Conservation (phyloP, 92 coral and sea anemone species). For the Desmophyllum pertusum region DNA sequence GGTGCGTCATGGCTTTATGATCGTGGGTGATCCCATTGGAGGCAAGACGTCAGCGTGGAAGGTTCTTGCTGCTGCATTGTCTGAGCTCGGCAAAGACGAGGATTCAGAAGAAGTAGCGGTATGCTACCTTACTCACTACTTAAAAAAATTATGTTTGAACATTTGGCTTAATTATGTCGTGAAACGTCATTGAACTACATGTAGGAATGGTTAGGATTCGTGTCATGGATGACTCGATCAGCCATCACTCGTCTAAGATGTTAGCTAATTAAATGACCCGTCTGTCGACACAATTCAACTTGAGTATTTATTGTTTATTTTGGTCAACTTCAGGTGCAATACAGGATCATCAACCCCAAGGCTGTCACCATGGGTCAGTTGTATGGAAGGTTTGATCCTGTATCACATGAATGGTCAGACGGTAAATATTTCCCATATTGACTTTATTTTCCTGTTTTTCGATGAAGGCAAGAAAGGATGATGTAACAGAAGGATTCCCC, state of each 20-base stretch:
- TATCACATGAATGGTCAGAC: conserved; percentile 99
- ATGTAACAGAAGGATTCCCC: no score
- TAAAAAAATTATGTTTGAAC: no score
- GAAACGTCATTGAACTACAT: no score
- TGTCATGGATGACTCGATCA: no score
- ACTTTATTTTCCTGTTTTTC: neutral
- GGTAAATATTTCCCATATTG: conserved; percentile 49
- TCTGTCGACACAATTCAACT: no score
- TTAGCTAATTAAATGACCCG: no score
- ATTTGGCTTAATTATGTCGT: no score
- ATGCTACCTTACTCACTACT: conserved; percentile 4
- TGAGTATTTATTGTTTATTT: no score
- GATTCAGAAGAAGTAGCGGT: conserved; percentile 86
- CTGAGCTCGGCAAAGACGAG: conserved; percentile 80
- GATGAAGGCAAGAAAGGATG: no score
- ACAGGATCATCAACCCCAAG: conserved; percentile 91
- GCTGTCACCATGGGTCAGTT: conserved; percentile 98
- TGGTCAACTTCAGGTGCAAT: no score
- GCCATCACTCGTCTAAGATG: no score
- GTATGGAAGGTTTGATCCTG: conserved; percentile 97
- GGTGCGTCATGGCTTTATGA: conserved; percentile 99
- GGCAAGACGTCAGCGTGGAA: conserved; percentile 99
- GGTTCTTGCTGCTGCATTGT: conserved; percentile 84
- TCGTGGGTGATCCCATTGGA: conserved; percentile 98
- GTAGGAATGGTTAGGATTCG: no score